Percentiles rank a stretch among this genome's conserved stretches.
phyloP scores from a whole-genome alignment of 2,888 invertebrate species.

The Platerodrilus igneus region DNA sequence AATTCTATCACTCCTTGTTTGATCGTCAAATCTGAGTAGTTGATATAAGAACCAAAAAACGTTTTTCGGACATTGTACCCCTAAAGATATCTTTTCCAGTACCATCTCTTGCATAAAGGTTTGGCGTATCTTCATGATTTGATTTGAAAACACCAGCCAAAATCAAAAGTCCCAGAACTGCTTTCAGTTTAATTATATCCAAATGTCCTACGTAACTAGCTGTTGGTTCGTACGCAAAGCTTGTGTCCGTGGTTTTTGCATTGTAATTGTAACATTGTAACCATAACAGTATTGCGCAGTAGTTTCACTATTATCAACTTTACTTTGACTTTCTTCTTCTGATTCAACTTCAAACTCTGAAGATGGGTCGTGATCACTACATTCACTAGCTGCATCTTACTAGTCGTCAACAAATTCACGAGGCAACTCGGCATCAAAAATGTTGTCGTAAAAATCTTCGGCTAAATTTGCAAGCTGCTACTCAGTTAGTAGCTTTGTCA shows the following conservation, averaged over 20 bases:
- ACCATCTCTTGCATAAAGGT: slow-evolving; percentile 6
- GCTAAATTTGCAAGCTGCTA: too few relatives aligned
- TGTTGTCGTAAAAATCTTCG: too few relatives aligned
- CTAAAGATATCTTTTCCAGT: slow-evolving; percentile 8
- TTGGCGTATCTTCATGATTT: slow-evolving; percentile 7
- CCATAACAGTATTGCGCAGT: too few relatives aligned
- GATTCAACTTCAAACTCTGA: too few relatives aligned
- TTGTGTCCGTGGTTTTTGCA: slow-evolving; percentile 2
- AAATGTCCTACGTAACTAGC: slow-evolving; percentile 9
- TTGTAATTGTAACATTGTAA: too few relatives aligned
- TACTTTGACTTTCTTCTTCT: too few relatives aligned
- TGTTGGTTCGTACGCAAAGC: slow-evolving; percentile 6
- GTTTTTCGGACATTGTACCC: slow-evolving; percentile 7
- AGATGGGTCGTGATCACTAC: too few relatives aligned
- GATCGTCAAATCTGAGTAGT: slow-evolving; percentile 4
- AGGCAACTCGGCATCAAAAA: too few relatives aligned
- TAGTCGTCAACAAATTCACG: too few relatives aligned
- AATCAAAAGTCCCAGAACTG: slow-evolving; percentile 9
- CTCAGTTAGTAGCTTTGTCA: too few relatives aligned
- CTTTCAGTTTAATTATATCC: slow-evolving; percentile 8
- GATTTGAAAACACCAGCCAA: slow-evolving; percentile 5
- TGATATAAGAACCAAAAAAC: slow-evolving; percentile 6
- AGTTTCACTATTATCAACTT: too few relatives aligned
- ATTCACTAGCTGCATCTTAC: too few relatives aligned
- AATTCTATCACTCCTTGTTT: slow-evolving; percentile 5